These are phyloP conservation scores for Natrix natrix DNA, from an alignment of 2,797 vertebrate species.

Conservation along the genomic window DNA sequence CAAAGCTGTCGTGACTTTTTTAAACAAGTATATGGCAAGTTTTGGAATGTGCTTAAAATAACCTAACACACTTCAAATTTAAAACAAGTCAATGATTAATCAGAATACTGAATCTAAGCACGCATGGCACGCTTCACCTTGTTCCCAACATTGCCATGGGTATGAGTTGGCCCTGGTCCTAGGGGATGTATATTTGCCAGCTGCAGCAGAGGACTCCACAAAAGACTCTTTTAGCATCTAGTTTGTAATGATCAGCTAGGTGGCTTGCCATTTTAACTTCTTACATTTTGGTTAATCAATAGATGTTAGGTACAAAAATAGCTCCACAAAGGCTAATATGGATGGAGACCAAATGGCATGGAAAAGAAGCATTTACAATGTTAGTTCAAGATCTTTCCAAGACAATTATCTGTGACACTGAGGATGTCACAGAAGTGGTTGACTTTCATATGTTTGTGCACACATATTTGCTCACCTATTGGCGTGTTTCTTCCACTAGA, in stretches of 20 bases:
- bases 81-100: neutral
- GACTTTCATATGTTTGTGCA: neutral
- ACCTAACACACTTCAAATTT: neutral
- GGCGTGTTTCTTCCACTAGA: neutral
- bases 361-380: neutral
- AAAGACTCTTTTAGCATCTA: neutral
- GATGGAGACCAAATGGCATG: neutral
- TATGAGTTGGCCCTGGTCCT: neutral
- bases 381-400: neutral
- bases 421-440: neutral
- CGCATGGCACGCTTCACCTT: neutral
- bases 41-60: neutral
- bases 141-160: neutral
- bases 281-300: neutral
- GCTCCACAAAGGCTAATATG: neutral
- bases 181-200: neutral
- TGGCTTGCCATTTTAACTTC: neutral
- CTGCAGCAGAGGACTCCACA: neutral
- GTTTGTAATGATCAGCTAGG: neutral
- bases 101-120: neutral
- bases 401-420: neutral
- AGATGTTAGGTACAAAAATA: neutral
- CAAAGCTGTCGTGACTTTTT: accelerated
- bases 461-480: neutral
- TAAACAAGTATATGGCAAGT: accelerated